phyloP scores from a whole-genome alignment of 2,888 invertebrate species.

The Drosophila affinis region DNA sequence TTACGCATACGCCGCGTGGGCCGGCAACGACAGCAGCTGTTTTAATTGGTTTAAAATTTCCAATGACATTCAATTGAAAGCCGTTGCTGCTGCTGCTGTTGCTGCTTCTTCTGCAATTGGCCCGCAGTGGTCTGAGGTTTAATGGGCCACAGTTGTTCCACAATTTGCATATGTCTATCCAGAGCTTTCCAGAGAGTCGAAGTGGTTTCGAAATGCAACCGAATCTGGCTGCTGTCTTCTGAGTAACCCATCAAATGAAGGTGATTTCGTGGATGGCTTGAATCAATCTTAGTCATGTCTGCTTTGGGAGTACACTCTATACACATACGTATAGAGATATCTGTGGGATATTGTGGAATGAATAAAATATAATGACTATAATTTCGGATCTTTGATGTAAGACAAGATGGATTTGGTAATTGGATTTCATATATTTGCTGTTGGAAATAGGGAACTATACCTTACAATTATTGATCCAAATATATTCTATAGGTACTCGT shows the following conservation, averaged over 20 bases:
- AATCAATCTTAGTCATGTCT: not conserved
- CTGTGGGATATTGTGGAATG: not conserved
- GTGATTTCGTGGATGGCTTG: not conserved
- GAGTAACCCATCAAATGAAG: not conserved
- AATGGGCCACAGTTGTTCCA: conserved; percentile 62
- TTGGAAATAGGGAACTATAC: not conserved
- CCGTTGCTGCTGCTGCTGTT: not conserved
- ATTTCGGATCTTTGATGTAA: not conserved
- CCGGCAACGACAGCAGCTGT: conserved; percentile 59
- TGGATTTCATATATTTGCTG: not conserved
- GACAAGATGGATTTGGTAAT: not conserved
- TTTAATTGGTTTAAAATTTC: conserved; percentile 76
- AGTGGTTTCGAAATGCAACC: not conserved
- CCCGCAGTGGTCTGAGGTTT: conserved; percentile 71
- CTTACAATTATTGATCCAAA: too few relatives aligned
- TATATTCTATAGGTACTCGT: too few relatives aligned
- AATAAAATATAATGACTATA: not conserved
- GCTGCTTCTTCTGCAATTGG: conserved; percentile 41
- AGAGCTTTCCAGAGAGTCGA: conserved; percentile 3
- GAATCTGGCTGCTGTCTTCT: not conserved
- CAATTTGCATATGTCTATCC: conserved; percentile 42
- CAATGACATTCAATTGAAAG: conserved; percentile 50
- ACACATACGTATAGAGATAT: too few relatives aligned
- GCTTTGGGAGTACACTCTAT: too few relatives aligned
- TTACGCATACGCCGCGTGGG: conserved; percentile 72